Conservation (phyloP, 2,113 vertebrate species). For the Pongo abelii region DNA sequence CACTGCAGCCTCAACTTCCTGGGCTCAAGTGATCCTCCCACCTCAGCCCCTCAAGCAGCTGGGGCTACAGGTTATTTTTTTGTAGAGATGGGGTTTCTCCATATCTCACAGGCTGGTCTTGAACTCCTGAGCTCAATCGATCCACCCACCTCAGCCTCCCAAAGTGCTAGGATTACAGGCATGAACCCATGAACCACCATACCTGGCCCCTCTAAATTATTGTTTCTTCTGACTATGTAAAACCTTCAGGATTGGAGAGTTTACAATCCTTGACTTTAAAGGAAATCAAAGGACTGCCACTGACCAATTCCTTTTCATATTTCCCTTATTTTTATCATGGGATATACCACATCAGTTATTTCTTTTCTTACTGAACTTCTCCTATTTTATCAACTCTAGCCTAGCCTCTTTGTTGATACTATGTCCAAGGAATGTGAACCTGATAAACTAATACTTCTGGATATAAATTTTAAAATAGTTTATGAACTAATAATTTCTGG, state of each 20-base stretch:
- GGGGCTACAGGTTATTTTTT: too few species aligned
- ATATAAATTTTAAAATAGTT: not conserved
- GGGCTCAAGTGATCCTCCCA: too few species aligned
- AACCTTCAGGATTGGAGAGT: not conserved
- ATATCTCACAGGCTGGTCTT: too few species aligned
- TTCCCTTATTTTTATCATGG: not conserved
- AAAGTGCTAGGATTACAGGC: too few species aligned
- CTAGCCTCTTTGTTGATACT: not conserved
- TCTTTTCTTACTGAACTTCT: conserved; percentile 7
- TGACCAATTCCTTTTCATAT: not conserved
- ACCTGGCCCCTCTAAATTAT: too few species aligned
- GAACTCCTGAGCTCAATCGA: too few species aligned
- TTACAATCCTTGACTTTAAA: not conserved
- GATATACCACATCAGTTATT: not conserved
- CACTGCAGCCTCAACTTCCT: too few species aligned
- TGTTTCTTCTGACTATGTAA: not conserved
- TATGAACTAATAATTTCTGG: not conserved
- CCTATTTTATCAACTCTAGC: not conserved
- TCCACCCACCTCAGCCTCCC: too few species aligned
- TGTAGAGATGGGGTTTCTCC: too few species aligned
- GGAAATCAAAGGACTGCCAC: not conserved
- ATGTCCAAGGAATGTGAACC: conserved; percentile 20
- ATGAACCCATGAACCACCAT: too few species aligned
- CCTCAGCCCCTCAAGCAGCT: too few species aligned
- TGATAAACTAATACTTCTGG: conserved; percentile 34